A percentile compares a stretch with the other conserved stretches of the same genome.
These are phyloP conservation scores for Prinia subflava DNA, from an alignment of 2,113 vertebrate species.

Conservation along the genomic window DNA sequence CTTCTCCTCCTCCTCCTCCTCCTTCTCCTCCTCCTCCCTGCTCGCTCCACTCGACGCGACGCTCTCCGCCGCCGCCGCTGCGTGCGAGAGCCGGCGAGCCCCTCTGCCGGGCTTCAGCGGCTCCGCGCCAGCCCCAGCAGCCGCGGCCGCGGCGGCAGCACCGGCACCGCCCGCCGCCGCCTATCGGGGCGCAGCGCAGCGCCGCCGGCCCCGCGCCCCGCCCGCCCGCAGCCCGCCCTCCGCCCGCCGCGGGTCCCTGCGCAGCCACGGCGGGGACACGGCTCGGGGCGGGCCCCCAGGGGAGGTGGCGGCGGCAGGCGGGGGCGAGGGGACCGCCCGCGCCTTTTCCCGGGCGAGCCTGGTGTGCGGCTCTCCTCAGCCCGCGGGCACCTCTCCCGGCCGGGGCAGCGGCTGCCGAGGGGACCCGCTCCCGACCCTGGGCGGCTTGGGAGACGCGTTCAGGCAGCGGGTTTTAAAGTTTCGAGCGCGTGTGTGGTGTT, in stretches of 20 bases:
- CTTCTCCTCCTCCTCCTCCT: not conserved
- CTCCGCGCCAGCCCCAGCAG: slow-evolving; percentile 46
- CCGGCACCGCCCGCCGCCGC: not conserved
- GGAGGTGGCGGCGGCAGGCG: not conserved
- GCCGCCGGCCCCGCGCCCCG: not conserved
- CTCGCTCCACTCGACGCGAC: not conserved
- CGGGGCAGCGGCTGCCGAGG: not conserved
- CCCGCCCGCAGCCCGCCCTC: no score
- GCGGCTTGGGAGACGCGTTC: fast-evolving
- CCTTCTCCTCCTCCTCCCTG: not conserved
- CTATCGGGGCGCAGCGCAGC: not conserved
- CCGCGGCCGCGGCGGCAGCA: not conserved
- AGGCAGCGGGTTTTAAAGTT: not conserved
- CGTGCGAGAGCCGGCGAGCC: slow-evolving; percentile 27
- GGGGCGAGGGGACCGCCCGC: no score
- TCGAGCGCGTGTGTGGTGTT: not conserved
- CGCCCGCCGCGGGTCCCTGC: not conserved
- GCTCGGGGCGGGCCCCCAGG: not conserved
- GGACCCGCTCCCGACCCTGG: not conserved
- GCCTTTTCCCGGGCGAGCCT: not conserved
- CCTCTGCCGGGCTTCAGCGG: slow-evolving; percentile 56
- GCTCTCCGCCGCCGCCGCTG: slow-evolving; percentile 15
- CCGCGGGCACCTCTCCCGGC: not conserved
- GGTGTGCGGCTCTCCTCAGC: not conserved
- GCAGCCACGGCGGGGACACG: not conserved